Evolutionary conservation across 30 jellyfish, hydroid and myxozoan genomes (phyloP).

Genomic region (Sanderia malayensis): DNA sequence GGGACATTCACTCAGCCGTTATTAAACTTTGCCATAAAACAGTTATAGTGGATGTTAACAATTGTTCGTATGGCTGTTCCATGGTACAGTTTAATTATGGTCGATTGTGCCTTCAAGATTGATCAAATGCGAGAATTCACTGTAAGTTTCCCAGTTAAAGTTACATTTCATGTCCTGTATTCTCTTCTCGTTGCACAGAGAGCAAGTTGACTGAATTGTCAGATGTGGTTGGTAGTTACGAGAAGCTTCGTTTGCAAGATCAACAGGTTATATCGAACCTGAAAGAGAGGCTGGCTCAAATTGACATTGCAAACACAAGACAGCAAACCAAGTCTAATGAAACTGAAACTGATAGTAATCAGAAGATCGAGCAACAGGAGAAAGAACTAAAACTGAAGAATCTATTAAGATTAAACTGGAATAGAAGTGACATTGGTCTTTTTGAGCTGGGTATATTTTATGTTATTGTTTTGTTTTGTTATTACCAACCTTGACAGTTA

Average conservation of each 20-base stretch:
- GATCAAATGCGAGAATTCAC: no score
- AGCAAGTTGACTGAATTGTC: constrained; percentile 70
- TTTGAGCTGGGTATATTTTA: no score
- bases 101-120: no score
- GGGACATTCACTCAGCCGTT: no score
- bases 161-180: neutral
- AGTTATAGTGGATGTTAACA: no score
- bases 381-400: constrained; percentile 68
- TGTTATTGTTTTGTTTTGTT: no score
- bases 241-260: constrained; percentile 66
- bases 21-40: no score
- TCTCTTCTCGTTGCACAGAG: no score
- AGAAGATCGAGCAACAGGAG: constrained; percentile 63
- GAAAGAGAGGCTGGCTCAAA: constrained; percentile 60
- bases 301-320: constrained; percentile 39
- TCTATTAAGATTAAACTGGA: constrained; percentile 57
- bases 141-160: no score
- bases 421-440: constrained; percentile 14
- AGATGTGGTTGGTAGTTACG: constrained; percentile 79
- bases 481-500: no score
- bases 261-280: constrained; percentile 63
- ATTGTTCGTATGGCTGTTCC: no score
- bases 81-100: no score
- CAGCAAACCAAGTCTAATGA: constrained; percentile 2
- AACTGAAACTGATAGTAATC: constrained; percentile 34